Conservation (phyloP, 2,113 vertebrate genomes). For the Cottus gobio region DNA sequence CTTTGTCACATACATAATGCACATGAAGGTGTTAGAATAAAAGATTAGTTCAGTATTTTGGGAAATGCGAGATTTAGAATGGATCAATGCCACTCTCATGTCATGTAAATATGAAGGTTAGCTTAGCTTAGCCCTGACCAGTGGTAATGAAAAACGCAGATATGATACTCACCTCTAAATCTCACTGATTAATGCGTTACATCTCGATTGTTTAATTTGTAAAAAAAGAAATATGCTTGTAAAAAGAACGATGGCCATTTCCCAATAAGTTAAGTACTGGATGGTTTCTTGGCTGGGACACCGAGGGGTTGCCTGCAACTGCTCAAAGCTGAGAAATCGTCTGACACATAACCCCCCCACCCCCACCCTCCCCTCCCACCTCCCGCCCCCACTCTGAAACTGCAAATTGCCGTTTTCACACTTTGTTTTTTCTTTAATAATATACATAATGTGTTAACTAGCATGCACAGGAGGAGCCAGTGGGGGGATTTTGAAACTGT, state of each 20-base stretch:
- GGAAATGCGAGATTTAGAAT: neutral
- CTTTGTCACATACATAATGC: neutral
- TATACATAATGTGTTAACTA: neutral
- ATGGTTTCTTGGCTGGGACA: neutral
- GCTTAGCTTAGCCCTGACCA: neutral
- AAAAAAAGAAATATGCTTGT: neutral
- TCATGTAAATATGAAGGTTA: neutral
- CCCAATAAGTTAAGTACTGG: neutral
- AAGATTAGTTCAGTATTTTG: neutral
- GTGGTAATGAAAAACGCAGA: neutral
- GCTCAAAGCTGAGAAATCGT: neutral
- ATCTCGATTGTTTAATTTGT: neutral
- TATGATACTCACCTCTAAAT: neutral
- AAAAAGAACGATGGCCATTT: neutral
- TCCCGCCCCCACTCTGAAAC: neutral
- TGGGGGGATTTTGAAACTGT: neutral
- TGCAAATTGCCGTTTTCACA: neutral
- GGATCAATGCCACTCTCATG: neutral
- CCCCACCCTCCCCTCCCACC: too few relatives aligned
- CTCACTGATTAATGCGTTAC: neutral
- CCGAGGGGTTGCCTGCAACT: neutral
- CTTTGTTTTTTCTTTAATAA: neutral
- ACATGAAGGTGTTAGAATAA: neutral
- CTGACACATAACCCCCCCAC: neutral
- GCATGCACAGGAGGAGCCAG: neutral